Base-by-base conservation (phyloP, 2,888 invertebrate species). In the Perithous albicinctus region DNA sequence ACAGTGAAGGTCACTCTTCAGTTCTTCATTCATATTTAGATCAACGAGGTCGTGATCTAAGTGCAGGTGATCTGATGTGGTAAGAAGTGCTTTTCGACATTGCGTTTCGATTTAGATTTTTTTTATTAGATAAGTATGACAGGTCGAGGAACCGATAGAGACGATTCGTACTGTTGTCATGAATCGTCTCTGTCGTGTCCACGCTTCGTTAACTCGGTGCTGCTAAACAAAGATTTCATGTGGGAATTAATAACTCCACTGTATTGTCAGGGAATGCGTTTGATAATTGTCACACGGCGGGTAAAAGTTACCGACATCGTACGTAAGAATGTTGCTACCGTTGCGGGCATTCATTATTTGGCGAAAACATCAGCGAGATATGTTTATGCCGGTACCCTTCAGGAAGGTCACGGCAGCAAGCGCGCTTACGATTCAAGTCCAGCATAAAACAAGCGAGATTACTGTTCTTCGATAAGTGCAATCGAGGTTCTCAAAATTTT, bases 301-400 rank as follows among this genome's bases (percentile, higher is more conserved):
- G 29, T 54, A 12, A 54, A 12, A 54, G n/a, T 3, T 26, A 26
- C 26, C 12, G 12, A 54, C 10, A 54, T 26, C 26, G 26, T 12
- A 26, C 6, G n/a, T n/a, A 38, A 38, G 10, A 54, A 54, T 26
- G 54, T 26, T 26, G 2, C 1, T 10, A 23, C 10, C 4, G 54
- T 26, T 54, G 23, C 29, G 38, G 38, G 6, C 38, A 38, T 38
- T 38, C 10, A 7, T 38, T 38, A 38, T 38, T 38, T 38, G 1
- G 38, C 38, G 38, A 38, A 38, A 2, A 38, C 38, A 38, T 38
- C 38, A 38, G 38, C 38, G 38, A 38, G 38, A 0, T 8, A 38
- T 54, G 29, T 54, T 54, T 54, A 54, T 26, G n/a, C n/a, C 29
- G 54, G 12, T 54, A 12, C 23, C 54, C 26, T 54, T 54, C 54